Evolutionary conservation across 1,140 invertebrate genomes (phyloP).

Genomic region (Ceratina japonica): DNA sequence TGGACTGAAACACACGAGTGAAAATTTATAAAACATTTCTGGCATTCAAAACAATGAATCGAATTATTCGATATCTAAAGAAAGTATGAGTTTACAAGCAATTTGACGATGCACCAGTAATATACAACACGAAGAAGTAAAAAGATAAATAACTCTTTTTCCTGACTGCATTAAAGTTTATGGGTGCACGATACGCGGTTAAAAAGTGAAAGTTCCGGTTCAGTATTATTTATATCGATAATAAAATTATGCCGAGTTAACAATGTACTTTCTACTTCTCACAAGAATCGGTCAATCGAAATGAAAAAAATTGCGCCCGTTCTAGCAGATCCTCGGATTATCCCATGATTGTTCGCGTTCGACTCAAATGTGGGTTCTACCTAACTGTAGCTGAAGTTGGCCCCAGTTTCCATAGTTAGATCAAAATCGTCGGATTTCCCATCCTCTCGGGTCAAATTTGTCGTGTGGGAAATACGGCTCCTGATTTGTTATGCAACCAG

Average conservation of each 20-base stretch:
- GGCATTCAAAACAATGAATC: no score
- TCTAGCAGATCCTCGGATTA: slow-evolving; percentile 3
- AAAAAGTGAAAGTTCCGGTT: not conserved
- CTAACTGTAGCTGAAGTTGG: slow-evolving; percentile 21
- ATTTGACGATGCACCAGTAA: no score
- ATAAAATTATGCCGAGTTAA: not conserved
- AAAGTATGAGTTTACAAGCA: not conserved
- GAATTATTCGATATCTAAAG: no score
- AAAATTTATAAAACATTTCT: no score
- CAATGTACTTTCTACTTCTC: slow-evolving; percentile 8
- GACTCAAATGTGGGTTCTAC: not conserved
- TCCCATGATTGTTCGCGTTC: slow-evolving; percentile 38
- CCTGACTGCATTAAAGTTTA: not conserved
- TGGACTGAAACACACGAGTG: no score
- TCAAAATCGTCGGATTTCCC: slow-evolving; percentile 44
- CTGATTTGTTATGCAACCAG: slow-evolving; percentile 40
- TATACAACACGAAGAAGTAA: no score
- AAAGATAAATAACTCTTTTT: no score
- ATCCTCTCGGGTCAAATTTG: slow-evolving; percentile 33
- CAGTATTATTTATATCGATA: no score
- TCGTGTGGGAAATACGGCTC: slow-evolving; percentile 39
- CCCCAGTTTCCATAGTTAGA: slow-evolving; percentile 34
- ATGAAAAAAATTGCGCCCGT: not conserved
- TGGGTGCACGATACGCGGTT: not conserved
- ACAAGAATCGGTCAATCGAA: not conserved